Base-by-base conservation (phyloP, 2,888 invertebrate species). In the Aspidiotus rigidus region DNA sequence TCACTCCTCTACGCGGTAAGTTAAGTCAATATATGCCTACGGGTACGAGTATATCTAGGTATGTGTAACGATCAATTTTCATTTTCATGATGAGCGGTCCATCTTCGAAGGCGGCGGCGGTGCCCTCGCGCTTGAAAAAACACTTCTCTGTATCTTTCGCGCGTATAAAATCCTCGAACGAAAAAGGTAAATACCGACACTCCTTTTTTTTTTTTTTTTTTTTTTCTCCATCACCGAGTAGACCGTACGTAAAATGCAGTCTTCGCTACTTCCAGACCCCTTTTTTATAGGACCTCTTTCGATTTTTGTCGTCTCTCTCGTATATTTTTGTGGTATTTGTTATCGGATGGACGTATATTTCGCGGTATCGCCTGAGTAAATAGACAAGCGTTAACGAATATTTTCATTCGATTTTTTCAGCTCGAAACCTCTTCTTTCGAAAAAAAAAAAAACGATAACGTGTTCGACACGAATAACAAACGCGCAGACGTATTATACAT, bases 301-400 rank as follows among this genome's bases (percentile, higher is more conserved):
- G 56, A n/a, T 16, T 16, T n/a, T 9, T 55, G 56, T 55, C n/a
- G 56, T n/a, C 39, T 59, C 59, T 59, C 28, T 28, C 28, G 28
- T 59, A 17, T 17, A 55, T 57, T 17, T 67, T 60, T 67, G 60
- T 67, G 59, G 44, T 62, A 62, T 67, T 59, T 67, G 67, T 59
- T 17, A 59, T 59, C 59, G 57, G 49, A 67, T 60, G 67, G 67
- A 67, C 67, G 28, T 28, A 67, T 67, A 67, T 67, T 67, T 67
- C 57, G 67, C 67, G 67, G 67, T 67, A 60, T 67, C 67, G 67
- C 67, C 53, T 67, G 39, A 57, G 67, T 67, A 67, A 67, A 67
- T 59, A 67, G 59, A 44, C 67, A 13, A 56, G 40, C 10, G 42
- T 8, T 44, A 55, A 59, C 17, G 64, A 39, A 64, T 64, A 64